Evolutionary conservation across 2,888 invertebrate species (phyloP).

Genomic region (Uropetala carovei): DNA sequence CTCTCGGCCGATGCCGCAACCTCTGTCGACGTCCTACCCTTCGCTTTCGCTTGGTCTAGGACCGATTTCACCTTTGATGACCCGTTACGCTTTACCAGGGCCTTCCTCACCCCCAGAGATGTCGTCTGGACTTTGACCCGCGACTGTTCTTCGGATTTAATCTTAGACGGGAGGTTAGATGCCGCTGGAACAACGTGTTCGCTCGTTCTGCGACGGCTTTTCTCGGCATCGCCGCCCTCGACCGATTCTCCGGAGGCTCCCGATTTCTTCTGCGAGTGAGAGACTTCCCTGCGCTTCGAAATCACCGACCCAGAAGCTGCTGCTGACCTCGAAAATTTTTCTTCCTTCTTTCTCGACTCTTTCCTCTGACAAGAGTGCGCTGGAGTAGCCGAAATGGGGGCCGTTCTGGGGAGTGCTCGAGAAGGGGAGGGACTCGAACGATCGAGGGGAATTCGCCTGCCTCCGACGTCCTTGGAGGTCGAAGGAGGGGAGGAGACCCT

Average conservation of each 20-base stretch:
- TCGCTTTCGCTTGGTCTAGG: neutral
- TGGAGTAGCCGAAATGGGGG: neutral
- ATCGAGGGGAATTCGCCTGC: constrained; percentile 2
- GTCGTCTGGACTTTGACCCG: neutral
- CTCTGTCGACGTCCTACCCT: neutral
- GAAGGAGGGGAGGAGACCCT: neutral
- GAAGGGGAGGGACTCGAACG: constrained; percentile 30
- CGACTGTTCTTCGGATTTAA: constrained; percentile 1
- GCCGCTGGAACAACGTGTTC: neutral
- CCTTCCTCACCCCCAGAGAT: neutral
- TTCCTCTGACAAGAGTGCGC: constrained; percentile 28
- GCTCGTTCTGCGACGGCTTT: neutral
- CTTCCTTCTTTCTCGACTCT: constrained; percentile 40
- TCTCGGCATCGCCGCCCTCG: neutral
- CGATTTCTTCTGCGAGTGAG: neutral
- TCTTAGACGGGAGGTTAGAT: neutral
- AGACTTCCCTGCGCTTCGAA: neutral
- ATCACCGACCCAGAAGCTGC: neutral
- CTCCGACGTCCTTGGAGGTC: neutral
- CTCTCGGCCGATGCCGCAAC: neutral
- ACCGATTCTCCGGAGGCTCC: no score
- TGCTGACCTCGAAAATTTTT: neutral
- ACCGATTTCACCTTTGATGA: neutral
- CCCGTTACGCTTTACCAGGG: neutral
- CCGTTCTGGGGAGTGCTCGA: neutral